Evolutionary conservation across 92 coral and sea anemone species (phyloP).

Genomic region (Porites evermanni): DNA sequence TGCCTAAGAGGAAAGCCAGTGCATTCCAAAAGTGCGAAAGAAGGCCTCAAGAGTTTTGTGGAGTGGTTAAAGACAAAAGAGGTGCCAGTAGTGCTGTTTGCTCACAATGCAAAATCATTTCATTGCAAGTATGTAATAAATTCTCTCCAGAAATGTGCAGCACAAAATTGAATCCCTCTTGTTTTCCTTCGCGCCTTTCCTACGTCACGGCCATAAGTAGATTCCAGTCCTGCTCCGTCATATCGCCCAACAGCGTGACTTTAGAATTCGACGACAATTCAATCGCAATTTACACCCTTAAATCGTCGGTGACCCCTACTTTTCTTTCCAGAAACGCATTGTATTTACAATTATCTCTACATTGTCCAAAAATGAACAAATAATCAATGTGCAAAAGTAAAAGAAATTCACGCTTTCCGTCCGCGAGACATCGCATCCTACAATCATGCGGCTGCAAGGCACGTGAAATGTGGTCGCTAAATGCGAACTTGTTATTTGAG

Average conservation of each 20-base stretch:
- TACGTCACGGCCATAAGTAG: neutral
- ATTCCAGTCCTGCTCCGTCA: neutral
- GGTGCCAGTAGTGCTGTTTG: slow-evolving; percentile 25
- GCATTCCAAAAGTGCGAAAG: neutral
- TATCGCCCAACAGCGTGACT: neutral
- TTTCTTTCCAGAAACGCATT: slow-evolving; percentile 1
- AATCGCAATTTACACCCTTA: neutral
- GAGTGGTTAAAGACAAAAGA: slow-evolving; percentile 29
- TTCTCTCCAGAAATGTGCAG: slow-evolving; percentile 2
- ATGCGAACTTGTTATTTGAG: no score
- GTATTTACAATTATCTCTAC: neutral
- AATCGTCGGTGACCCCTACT: slow-evolving; percentile 3
- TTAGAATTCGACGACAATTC: neutral
- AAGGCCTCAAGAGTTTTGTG: slow-evolving; percentile 19
- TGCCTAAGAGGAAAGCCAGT: no score
- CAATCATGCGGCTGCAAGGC: neutral
- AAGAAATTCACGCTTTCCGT: neutral
- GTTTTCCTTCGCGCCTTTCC: no score
- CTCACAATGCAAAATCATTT: slow-evolving; percentile 47
- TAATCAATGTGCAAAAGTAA: neutral
- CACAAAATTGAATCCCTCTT: no score
- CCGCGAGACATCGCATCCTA: slow-evolving; percentile 5
- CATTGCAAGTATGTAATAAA: slow-evolving; percentile 16
- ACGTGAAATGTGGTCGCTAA: neutral
- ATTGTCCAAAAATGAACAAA: slow-evolving; percentile 9